Percentiles rank a stretch among this genome's conserved stretches.
Conservation (phyloP, 2,888 invertebrate species). For the Drosophila parthenogenetica region DNA sequence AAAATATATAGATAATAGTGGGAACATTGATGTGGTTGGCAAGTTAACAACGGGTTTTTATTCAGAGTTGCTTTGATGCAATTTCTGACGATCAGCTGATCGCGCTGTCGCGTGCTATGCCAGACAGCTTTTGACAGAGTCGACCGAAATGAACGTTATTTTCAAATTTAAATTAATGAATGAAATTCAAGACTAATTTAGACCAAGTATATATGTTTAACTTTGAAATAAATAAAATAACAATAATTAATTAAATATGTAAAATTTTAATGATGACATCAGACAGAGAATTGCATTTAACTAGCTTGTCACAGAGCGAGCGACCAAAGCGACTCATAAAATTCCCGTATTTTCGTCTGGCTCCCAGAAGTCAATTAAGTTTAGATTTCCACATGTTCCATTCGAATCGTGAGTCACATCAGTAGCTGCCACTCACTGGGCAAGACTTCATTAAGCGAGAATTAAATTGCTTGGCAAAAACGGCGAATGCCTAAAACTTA, state of each 20-base stretch:
- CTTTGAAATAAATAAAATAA: too few relatives aligned
- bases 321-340: constrained; percentile 1
- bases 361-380: constrained; percentile 3
- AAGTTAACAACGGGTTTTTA: too few relatives aligned
- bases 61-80: too few relatives aligned
- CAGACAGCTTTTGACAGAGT: constrained; percentile 13
- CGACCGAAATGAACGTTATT: constrained; percentile 16
- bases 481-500: constrained; percentile 43
- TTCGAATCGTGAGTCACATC: constrained; percentile 2
- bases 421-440: constrained; percentile 19
- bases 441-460: constrained; percentile 53
- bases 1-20: too few relatives aligned
- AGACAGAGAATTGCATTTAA: too few relatives aligned
- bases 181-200: too few relatives aligned
- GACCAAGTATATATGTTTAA: background rate
- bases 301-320: too few relatives aligned
- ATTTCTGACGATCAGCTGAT: constrained; percentile 35
- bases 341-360: constrained; percentile 6
- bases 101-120: background rate
- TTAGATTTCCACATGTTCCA: constrained; percentile 26
- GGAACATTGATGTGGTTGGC: too few relatives aligned
- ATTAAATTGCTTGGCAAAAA: constrained; percentile 38
- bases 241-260: too few relatives aligned
- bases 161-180: constrained; percentile 12
- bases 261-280: too few relatives aligned